These are phyloP conservation scores for Pelobates fuscus DNA, from an alignment of 2,113 vertebrate genomes.

Conservation along the genomic window DNA sequence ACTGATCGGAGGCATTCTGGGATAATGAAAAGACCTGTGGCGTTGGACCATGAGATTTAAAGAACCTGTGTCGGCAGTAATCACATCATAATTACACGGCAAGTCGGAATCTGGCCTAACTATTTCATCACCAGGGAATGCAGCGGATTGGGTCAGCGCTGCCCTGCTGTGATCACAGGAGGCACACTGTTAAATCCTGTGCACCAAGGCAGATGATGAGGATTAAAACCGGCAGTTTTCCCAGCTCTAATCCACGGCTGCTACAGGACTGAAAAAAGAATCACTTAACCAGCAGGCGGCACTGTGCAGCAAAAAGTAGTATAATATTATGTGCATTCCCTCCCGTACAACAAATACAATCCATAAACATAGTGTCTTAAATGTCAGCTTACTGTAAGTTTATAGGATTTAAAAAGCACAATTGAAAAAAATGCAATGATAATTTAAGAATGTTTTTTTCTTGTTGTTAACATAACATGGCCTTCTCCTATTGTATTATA, in stretches of 20 bases:
- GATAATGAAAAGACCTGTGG: not conserved
- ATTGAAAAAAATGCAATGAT: too few relatives aligned
- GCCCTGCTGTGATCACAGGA: not conserved
- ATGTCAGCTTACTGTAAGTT: too few relatives aligned
- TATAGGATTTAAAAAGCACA: too few relatives aligned
- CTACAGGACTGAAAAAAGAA: not conserved
- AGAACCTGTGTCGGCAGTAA: not conserved
- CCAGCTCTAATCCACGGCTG: not conserved
- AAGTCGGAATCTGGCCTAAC: not conserved
- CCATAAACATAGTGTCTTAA: too few relatives aligned
- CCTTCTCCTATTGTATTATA: too few relatives aligned
- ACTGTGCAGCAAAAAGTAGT: not conserved
- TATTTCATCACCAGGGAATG: not conserved
- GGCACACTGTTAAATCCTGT: not conserved
- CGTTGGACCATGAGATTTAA: slow-evolving; percentile 2
- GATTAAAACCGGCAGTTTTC: not conserved
- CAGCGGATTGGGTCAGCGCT: not conserved
- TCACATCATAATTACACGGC: not conserved
- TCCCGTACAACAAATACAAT: too few relatives aligned
- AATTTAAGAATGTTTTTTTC: too few relatives aligned
- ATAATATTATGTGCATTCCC: too few relatives aligned
- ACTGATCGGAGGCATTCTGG: not conserved
- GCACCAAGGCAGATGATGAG: not conserved
- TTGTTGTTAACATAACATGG: too few relatives aligned
- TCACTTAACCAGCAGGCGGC: not conserved